Base-by-base conservation (phyloP, 2,888 invertebrate genomes). In the Hypomecis atomaria region DNA sequence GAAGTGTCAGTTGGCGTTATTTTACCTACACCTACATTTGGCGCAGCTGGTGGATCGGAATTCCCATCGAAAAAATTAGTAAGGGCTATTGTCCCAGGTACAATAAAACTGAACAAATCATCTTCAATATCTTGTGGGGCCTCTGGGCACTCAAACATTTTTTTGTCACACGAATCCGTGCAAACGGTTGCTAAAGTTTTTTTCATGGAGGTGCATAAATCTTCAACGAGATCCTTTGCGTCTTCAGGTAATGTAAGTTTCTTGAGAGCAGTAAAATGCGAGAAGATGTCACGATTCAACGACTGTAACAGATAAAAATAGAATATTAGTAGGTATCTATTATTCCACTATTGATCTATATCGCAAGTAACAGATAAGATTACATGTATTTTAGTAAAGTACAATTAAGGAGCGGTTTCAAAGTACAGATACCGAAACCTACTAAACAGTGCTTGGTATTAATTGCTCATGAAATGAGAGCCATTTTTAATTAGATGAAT, bases 81-180 rank as follows among this genome's bases (percentile, higher is more conserved):
- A 23, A 81, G 61, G 13, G 81, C 72, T 65, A 86, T 89, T 78
- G 87, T 78, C 79, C 92, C 86, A 73, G 93, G 89, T 78, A 91
- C 59, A 61, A 71, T 66, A 7, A 73, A 73, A 59, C 88, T 79
- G 76, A 87, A 62, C 60, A 85, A 69, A 9, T 81, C 83, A 4
- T 85, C 84, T 13, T 82, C 86, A 4, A 75, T 71, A 10, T 68
- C 69, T 68, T 74, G 72, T 4, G 79, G 78, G 23, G 82, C 78
- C 63, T 88, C 82, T 38, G 82, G 81, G 66, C 92, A 92, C 2
- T 87, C 86, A 63, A 77, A 80, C 37, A 72, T 47, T 58, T 85
- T 72, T 7, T 62, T 62, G 33, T 69, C 72, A 67, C 91, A 92
- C 10, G 87, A 76, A 65, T 74, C 86, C 23, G 83, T 83, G 65